Conservation (phyloP, 2,797 vertebrate genomes). For the Acropternis orthonyx region DNA sequence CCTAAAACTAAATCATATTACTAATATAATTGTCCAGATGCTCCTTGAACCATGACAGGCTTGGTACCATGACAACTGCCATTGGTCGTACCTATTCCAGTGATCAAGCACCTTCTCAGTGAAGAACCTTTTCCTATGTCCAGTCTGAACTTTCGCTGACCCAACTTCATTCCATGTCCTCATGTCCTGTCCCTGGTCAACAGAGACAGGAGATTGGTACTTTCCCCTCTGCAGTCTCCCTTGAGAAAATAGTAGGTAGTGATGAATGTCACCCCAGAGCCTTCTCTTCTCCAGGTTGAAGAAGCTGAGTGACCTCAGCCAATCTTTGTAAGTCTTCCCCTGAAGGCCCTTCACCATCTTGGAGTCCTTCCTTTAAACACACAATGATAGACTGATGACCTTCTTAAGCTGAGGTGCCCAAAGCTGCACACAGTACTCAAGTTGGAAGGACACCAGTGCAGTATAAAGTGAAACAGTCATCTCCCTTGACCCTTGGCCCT, state of each 20-base stretch:
- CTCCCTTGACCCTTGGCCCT: background rate
- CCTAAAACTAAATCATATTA: background rate
- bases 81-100: background rate
- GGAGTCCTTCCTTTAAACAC: too few species aligned
- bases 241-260: background rate
- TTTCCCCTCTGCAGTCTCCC: accelerated
- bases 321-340: background rate
- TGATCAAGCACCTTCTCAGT: accelerated
- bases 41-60: background rate
- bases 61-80: background rate
- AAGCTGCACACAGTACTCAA: background rate
- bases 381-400: background rate
- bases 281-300: background rate
- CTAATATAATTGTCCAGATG: background rate
- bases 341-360: background rate
- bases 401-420: background rate
- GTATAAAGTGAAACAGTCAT: too few species aligned
- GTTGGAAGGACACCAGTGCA: background rate
- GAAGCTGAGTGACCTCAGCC: background rate
- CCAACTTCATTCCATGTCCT: background rate
- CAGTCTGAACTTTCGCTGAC: background rate
- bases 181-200: background rate
- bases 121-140: background rate
- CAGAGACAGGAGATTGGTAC: background rate
- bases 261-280: background rate